Conservation (phyloP, 2,888 invertebrate genomes). For the Chrysolina americana region DNA sequence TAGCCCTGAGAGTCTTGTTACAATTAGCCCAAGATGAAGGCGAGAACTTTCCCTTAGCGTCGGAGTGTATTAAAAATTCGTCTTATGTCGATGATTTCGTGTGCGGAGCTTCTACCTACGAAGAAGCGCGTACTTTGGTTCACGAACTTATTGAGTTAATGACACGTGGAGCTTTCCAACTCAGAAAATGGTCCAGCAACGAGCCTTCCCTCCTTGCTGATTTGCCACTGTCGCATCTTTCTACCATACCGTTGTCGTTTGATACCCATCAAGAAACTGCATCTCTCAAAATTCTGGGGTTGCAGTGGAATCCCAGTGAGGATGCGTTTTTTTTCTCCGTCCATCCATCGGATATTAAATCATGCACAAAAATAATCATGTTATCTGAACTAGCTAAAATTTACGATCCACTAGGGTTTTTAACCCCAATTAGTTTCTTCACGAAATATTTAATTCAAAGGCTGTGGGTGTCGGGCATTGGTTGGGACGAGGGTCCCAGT, state of each 20-base stretch:
- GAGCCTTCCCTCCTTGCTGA: neutral
- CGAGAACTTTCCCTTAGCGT: neutral
- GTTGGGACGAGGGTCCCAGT: conserved; percentile 11
- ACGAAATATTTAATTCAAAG: conserved; percentile 24
- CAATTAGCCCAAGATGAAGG: conserved; percentile 29
- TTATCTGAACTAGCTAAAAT: conserved; percentile 25
- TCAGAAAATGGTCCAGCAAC: conserved; percentile 32
- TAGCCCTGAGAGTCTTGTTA: conserved; percentile 13
- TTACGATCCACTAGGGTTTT: conserved; percentile 26
- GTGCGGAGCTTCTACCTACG: neutral
- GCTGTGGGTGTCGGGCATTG: conserved; percentile 5
- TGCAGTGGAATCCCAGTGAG: conserved; percentile 23
- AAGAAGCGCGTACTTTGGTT: neutral
- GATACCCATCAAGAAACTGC: neutral
- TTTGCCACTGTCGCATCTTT: conserved; percentile 11
- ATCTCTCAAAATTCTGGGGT: conserved; percentile 23
- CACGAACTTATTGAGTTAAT: conserved; percentile 15
- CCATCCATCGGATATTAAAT: neutral
- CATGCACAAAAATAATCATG: conserved; percentile 28
- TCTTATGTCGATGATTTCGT: conserved; percentile 29
- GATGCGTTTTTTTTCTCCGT: conserved; percentile 29
- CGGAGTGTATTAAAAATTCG: neutral
- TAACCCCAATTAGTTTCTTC: conserved; percentile 21
- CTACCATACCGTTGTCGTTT: conserved; percentile 5
- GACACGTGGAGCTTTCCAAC: conserved; percentile 1